These are phyloP conservation scores for Drosophila nebulosa DNA, from an alignment of 1,140 invertebrate species.

Conservation along the genomic window DNA sequence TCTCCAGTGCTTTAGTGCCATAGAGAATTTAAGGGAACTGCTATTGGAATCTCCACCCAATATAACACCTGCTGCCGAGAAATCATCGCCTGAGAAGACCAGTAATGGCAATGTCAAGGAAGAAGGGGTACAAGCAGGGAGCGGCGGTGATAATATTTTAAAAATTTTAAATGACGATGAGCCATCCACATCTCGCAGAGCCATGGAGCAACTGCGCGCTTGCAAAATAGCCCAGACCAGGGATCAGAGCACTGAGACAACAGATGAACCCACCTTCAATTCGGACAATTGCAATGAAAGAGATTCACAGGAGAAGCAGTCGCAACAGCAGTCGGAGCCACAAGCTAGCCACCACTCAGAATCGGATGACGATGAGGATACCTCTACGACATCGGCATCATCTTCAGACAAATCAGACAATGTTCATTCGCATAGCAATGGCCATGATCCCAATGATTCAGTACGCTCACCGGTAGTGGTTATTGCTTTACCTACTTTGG, in stretches of 20 bases:
- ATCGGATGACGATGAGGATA: slow-evolving; percentile 58
- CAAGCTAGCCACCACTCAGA: slow-evolving; percentile 26
- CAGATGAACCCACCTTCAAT: slow-evolving; percentile 20
- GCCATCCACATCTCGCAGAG: slow-evolving; percentile 63
- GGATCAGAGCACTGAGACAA: slow-evolving; percentile 4
- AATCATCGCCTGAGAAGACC: slow-evolving; percentile 3
- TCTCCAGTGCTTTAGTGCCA: slow-evolving; percentile 85
- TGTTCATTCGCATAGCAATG: slow-evolving; percentile 22
- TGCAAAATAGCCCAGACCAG: slow-evolving; percentile 32
- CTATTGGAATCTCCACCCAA: slow-evolving; percentile 83
- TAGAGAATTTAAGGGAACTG: slow-evolving; percentile 84
- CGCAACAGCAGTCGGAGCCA: background rate
- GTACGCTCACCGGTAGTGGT: slow-evolving; percentile 47
- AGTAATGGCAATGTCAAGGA: slow-evolving; percentile 30
- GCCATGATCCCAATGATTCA: slow-evolving; percentile 18
- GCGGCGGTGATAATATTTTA: background rate
- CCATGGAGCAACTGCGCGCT: slow-evolving; percentile 51
- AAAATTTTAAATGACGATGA: slow-evolving; percentile 61
- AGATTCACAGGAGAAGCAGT: slow-evolving; percentile 4
- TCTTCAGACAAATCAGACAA: slow-evolving; percentile 58
- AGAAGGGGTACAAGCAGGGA: slow-evolving; percentile 24
- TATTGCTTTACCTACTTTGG: slow-evolving; percentile 39
- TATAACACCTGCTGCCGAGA: slow-evolving; percentile 12
- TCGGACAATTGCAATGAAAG: slow-evolving; percentile 53
- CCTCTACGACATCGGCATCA: slow-evolving; percentile 57